Evolutionary conservation across 2,797 vertebrate species (phyloP).

Genomic region (Mycteria americana): DNA sequence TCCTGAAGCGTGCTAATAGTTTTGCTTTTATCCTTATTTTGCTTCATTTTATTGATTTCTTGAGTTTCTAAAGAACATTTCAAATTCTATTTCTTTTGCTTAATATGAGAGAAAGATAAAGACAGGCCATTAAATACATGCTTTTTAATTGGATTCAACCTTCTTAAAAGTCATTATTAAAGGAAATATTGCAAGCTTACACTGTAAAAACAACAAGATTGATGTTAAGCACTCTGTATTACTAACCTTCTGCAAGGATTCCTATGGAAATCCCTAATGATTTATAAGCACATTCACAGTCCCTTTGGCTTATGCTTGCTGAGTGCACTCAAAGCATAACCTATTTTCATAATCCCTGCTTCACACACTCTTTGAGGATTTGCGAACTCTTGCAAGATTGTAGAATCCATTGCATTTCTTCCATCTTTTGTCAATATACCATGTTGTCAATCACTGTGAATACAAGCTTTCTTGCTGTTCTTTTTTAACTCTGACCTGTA

Average conservation of each 20-base stretch:
- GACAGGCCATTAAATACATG: neutral
- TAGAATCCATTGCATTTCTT: neutral
- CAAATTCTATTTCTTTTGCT: neutral
- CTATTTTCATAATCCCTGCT: constrained; percentile 29
- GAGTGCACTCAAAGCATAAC: neutral
- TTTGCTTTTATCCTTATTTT: neutral
- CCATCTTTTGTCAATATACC: neutral
- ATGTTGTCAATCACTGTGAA: neutral
- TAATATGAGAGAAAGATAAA: neutral
- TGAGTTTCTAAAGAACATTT: neutral
- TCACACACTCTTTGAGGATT: constrained; percentile 26
- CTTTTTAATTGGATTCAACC: neutral
- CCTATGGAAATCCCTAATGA: constrained; percentile 9
- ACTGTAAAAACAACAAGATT: constrained; percentile 28
- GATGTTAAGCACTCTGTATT: neutral
- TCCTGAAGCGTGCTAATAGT: neutral
- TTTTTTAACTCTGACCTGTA: neutral
- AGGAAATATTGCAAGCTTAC: neutral
- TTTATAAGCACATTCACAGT: neutral
- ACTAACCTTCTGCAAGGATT: constrained; percentile 27
- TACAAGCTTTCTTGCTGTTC: neutral
- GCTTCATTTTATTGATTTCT: neutral
- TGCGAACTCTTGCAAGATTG: neutral
- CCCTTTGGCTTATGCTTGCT: constrained; percentile 14
- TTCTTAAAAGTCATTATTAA: constrained; percentile 19